Conservation (phyloP, 2,888 invertebrate species). For the Dilophus febrilis region DNA sequence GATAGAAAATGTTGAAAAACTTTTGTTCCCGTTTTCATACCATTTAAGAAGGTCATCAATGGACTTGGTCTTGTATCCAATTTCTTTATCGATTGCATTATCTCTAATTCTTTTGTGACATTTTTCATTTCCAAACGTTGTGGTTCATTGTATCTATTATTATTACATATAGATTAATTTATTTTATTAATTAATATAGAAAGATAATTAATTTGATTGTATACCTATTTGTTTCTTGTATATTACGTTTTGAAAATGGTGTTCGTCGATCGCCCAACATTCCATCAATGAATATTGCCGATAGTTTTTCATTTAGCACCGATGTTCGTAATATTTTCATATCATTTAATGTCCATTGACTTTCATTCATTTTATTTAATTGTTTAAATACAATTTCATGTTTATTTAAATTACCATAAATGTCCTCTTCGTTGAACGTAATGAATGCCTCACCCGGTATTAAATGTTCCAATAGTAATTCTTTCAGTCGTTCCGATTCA, state of each 20-base stretch:
- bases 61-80: conserved; percentile 23
- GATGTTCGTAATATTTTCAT: conserved; percentile 26
- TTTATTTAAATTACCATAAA: conserved; percentile 31
- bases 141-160: conserved; percentile 26
- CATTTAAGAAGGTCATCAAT: conserved; percentile 34
- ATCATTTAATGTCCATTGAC: conserved; percentile 27
- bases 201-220: conserved; percentile 7
- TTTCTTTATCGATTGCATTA: conserved; percentile 18
- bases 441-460: conserved; percentile 38
- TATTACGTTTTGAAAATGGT: conserved; percentile 29
- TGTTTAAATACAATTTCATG: conserved; percentile 30
- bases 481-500: conserved; percentile 35
- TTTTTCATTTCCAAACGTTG: conserved; percentile 27
- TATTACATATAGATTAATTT: conserved; percentile 13
- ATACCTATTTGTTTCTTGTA: conserved; percentile 30
- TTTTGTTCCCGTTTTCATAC: conserved; percentile 43
- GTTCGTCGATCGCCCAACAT: conserved; percentile 29
- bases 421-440: conserved; percentile 29
- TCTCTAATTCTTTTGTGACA: conserved; percentile 24
- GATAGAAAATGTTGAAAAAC: conserved; percentile 45
- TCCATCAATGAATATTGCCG: conserved; percentile 29
- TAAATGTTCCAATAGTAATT: conserved; percentile 40
- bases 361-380: conserved; percentile 24
- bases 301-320: conserved; percentile 26
- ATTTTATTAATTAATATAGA: background rate